Evolutionary conservation across 2,888 invertebrate genomes (phyloP), one percentile per base, ranked within the genome.

Genomic region (Anarsia innoxiella): DNA sequence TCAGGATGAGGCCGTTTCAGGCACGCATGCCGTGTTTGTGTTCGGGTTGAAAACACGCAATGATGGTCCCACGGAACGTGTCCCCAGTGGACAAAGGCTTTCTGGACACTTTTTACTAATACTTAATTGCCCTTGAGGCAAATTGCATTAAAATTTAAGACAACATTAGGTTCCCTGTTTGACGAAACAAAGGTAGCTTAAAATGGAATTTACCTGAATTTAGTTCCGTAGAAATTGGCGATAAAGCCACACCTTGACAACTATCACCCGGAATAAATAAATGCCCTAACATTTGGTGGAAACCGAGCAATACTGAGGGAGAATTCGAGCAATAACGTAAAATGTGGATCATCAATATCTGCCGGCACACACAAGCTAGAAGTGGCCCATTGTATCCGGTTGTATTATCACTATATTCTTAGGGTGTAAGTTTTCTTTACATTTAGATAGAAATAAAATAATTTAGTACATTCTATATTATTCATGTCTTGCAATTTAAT

Each of bases 21-120:
- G 53, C 77, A 77, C 75, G 77, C 77, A 73, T 68, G 69, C 51
- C 59, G 66, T 69, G 70, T 76, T 71, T 72, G 58, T 70, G 66
- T 71, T 66, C 66, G 51, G 69, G 65, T 59, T 59, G 68, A 56
- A 63, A 51, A 56, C 79, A 79, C 78, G 78, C 79, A 61, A 77
- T 65, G 69, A 71, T 66, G 60, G 53, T 53, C 57, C 59, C 51
- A 59, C 31, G 35, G 16, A 48, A 49, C 42, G 40, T 37, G 41
- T 42, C 49, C 43, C 39, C 41, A 44, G 41, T 45, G 46, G 42
- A 39, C 33, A 36, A 39, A 37, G 39, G 41, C 34, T 45, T 45
- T 39, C 25, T 11, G 19, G n/a, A 33, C 12, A 14, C 9, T 34
- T 36, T 32, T 10, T n/a, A 23, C 12, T 33, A 33, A 4, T 14